phyloP scores from a whole-genome alignment of 2,797 vertebrate genomes.

The Pempheris klunzingeri region DNA sequence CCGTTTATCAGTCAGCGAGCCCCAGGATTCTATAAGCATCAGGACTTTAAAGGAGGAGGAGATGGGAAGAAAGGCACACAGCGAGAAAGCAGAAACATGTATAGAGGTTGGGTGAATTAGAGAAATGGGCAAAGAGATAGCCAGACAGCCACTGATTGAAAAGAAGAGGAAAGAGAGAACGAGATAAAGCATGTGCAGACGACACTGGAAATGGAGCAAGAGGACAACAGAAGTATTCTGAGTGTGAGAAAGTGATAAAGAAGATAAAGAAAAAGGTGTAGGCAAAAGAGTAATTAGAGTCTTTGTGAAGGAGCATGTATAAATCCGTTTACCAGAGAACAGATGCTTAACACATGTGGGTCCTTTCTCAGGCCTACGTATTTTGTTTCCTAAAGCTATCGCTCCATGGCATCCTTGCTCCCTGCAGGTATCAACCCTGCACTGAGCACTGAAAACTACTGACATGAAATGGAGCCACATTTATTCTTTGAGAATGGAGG shows the following conservation, averaged over 20 bases:
- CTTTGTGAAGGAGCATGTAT: conserved; percentile 36
- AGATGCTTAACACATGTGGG: conserved; percentile 28
- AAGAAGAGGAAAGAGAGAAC: conserved; percentile 28
- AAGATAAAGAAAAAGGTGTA: conserved; percentile 37
- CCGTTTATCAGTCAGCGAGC: conserved; percentile 59
- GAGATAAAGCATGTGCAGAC: conserved; percentile 44
- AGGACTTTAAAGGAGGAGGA: conserved; percentile 41
- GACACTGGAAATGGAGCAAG: conserved; percentile 27
- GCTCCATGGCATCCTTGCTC: conserved; percentile 22
- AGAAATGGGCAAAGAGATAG: conserved; percentile 47
- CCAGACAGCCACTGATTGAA: conserved; percentile 8
- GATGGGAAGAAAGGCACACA: conserved; percentile 1
- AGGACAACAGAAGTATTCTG: conserved; percentile 35
- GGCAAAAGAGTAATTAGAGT: conserved; percentile 50
- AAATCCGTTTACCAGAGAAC: conserved; percentile 52
- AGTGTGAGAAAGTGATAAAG: conserved; percentile 48
- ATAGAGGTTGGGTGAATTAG: conserved; percentile 23
- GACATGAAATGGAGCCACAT: conserved; percentile 32
- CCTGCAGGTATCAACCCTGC: conserved; percentile 28
- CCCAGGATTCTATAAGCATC: conserved; percentile 44
- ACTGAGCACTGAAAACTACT: conserved; percentile 17
- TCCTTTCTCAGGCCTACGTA: conserved; percentile 44
- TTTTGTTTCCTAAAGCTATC: conserved; percentile 46
- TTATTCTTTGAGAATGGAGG: conserved; percentile 36
- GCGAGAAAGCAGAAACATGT: conserved; percentile 27